Percentiles rank a stretch among this genome's conserved stretches.
Evolutionary conservation across 1,140 invertebrate species (phyloP).

Genomic region (Araneus ventricosus): DNA sequence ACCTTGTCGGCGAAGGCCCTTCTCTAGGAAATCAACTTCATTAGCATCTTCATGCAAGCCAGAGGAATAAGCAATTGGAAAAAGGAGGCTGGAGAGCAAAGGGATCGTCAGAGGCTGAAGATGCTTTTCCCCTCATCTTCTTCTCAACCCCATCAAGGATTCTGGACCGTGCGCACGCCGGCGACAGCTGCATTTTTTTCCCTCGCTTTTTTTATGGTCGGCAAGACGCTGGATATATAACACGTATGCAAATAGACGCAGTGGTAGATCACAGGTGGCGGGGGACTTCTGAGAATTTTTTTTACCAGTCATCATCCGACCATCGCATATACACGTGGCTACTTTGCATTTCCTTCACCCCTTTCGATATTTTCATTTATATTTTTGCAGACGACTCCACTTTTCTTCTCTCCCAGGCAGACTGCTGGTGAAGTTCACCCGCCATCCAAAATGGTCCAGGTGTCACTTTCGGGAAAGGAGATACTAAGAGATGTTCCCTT

Average conservation of each 20-base stretch:
- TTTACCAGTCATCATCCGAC: slow-evolving; percentile 29
- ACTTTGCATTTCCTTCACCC: slow-evolving; percentile 46
- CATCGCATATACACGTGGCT: slow-evolving; percentile 40
- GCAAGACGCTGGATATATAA: slow-evolving; percentile 49
- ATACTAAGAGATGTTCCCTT: no score
- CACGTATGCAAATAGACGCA: slow-evolving; percentile 58
- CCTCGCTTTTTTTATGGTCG: slow-evolving; percentile 38
- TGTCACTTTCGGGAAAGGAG: not conserved
- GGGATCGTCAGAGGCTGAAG: slow-evolving; percentile 31
- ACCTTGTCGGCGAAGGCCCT: slow-evolving; percentile 21
- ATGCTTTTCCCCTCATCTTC: slow-evolving; percentile 25
- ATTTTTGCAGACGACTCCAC: slow-evolving; percentile 1
- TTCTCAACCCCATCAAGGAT: slow-evolving; percentile 61
- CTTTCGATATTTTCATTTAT: slow-evolving; percentile 56
- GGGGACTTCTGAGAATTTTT: slow-evolving; percentile 51
- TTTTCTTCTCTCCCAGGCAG: not conserved
- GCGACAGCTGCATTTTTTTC: slow-evolving; percentile 38
- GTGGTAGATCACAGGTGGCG: slow-evolving; percentile 58
- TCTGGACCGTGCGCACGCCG: slow-evolving; percentile 62
- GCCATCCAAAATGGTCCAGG: not conserved
- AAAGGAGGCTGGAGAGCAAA: slow-evolving; percentile 41
- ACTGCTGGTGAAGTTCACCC: not conserved
- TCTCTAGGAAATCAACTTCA: slow-evolving; percentile 61
- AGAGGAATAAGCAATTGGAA: slow-evolving; percentile 61
- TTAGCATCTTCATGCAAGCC: slow-evolving; percentile 71